Base-by-base conservation (phyloP, 2,797 vertebrate species). In the Denticeps clupeoides region DNA sequence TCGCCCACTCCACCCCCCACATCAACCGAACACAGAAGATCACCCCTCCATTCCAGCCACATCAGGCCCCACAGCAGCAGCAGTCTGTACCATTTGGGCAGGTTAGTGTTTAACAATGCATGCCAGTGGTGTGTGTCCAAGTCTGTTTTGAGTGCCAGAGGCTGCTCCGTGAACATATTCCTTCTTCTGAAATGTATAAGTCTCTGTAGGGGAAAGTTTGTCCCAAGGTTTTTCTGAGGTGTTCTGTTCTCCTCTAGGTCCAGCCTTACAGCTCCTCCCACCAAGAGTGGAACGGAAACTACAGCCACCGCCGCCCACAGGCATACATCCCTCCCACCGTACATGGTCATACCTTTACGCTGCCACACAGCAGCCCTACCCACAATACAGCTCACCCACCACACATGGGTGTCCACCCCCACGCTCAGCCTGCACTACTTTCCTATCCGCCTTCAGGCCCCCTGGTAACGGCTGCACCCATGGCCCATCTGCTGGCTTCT, bases 271-370 rank as follows among this genome's bases (percentile, higher is more conserved):
- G 81, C 62, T 87, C 90, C 45, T 87, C 84, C 69, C 89, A 75
- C 64, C 90, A 89, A 67, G 93, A 97, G 63, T 96, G 95, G 93
- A 97, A 94, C 5, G 87, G 92, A 52, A 99, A 94, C 79, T 94
- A 87, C 1, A 66, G 82, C 53, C 89, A 81, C 47, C 82, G 91
- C 54, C 86, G 91, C 58, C 90, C 91, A 64, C 93, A 94, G 77
- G 83, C 89, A 18, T 97, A 89, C 69, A 86, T 97, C 68, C 83
- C 89, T 2, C 82, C 88, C 55, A 80, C 84, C 33, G 70, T 95
- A 42, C 81, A 89, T 28, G 77, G 87, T 49, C 90, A 87, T 26
- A 79, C 89, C 1, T 99, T 99, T 71, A 84, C 88, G 23, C 76
- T 99, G 41, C 83, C 89, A 1, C 93, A 97, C 15, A 85, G 88